phyloP scores from a whole-genome alignment of 2,888 invertebrate genomes.

The Parelbella ahira region DNA sequence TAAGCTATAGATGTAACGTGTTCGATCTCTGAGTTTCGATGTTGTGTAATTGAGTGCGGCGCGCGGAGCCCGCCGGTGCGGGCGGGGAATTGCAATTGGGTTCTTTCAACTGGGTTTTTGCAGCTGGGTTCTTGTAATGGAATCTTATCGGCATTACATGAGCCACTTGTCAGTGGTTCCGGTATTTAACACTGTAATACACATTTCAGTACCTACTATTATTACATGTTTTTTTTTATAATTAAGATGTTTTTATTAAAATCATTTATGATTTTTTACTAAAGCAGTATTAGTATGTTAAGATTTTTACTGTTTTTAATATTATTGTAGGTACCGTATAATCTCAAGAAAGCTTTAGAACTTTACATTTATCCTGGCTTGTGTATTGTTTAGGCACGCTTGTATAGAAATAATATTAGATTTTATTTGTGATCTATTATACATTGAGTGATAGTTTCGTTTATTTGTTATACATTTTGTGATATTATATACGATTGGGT shows the following conservation, averaged over 20 bases:
- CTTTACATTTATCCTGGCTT: conserved; percentile 12
- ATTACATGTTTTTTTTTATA: conserved; percentile 1
- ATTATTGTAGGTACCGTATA: conserved; percentile 17
- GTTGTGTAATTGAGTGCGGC: too few relatives aligned
- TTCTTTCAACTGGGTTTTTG: too few relatives aligned
- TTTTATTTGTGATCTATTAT: conserved; percentile 16
- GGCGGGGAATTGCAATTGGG: too few relatives aligned
- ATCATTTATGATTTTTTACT: conserved; percentile 17
- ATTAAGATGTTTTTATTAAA: conserved; percentile 9
- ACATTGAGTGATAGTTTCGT: conserved; percentile 1
- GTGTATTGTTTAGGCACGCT: conserved; percentile 4
- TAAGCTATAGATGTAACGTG: too few relatives aligned
- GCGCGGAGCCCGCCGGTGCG: too few relatives aligned
- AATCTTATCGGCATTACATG: too few relatives aligned
- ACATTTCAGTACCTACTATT: too few relatives aligned
- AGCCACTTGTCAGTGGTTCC: too few relatives aligned
- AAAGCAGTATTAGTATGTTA: conserved; percentile 58
- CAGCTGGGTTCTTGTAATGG: too few relatives aligned
- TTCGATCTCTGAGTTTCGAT: too few relatives aligned
- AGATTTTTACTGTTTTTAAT: conserved; percentile 30
- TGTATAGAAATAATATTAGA: conserved; percentile 1
- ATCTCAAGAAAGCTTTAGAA: conserved; percentile 19
- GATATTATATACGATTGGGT: conserved; percentile 20
- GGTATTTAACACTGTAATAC: too few relatives aligned
- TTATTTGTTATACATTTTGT: conserved; percentile 13